phyloP scores from a whole-genome alignment of 1,140 invertebrate genomes.

The Coelopa frigida region DNA sequence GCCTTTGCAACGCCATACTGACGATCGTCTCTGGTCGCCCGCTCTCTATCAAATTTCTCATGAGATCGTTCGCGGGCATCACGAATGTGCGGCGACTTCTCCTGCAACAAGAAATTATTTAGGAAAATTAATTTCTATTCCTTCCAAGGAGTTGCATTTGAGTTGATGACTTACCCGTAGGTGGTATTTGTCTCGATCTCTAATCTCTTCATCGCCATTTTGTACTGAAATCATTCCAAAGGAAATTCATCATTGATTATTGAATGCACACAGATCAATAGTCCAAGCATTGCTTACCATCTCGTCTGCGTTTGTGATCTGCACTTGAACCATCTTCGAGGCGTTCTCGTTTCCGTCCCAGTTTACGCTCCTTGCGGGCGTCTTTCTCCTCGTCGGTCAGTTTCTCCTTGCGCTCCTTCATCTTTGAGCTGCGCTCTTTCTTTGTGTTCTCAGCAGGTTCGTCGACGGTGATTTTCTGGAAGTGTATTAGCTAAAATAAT shows the following conservation, averaged over 20 bases:
- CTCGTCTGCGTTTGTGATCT: conserved; percentile 66
- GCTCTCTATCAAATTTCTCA: conserved; percentile 32
- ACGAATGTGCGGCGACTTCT: conserved; percentile 31
- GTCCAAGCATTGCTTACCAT: conserved; percentile 51
- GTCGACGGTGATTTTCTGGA: conserved; percentile 45
- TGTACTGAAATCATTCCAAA: conserved; percentile 25
- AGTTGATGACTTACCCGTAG: conserved; percentile 22
- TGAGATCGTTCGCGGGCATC: conserved; percentile 34
- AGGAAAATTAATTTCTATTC: conserved; percentile 2
- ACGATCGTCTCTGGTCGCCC: conserved; percentile 27
- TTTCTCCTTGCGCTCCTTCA: conserved; percentile 50
- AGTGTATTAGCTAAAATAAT: conserved; percentile 22
- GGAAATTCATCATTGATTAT: conserved; percentile 13
- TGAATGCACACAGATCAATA: conserved; percentile 16
- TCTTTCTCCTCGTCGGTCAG: conserved; percentile 57
- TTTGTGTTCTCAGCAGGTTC: conserved; percentile 53
- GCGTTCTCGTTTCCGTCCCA: conserved; percentile 66
- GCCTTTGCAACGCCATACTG: conserved; percentile 33
- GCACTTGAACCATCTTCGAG: conserved; percentile 55
- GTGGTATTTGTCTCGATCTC: conserved; percentile 36
- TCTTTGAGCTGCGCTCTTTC: conserved; percentile 59
- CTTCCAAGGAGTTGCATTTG: not conserved
- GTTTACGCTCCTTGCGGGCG: conserved; percentile 65
- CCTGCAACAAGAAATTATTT: conserved; percentile 18
- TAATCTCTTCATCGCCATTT: conserved; percentile 39